Base-by-base conservation (phyloP, 64 coral and sea anemone species). In the Montipora foliosa region DNA sequence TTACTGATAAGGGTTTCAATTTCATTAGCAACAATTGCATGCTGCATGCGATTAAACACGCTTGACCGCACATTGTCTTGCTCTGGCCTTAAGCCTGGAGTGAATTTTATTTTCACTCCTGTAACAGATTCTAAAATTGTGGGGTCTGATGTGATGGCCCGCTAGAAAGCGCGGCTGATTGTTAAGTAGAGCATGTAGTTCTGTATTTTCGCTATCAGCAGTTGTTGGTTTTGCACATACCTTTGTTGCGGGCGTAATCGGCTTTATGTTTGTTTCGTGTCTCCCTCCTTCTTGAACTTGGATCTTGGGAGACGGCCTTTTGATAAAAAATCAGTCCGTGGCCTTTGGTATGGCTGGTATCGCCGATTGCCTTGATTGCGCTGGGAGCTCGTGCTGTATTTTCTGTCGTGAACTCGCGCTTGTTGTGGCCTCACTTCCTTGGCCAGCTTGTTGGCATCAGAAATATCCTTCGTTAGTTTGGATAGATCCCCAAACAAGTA, bases 401-500 rank as follows among this genome's bases (percentile, higher is more conserved):
- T 24, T 24, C 24, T 24, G 75, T 15, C 50, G 45, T 10, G 75
- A 77, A 13, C 82, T 29, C 37, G 82, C 64, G 70, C 50, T 49
- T 67, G 44, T 24, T 49, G 86, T 76, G 45, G 86, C 64, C 68
- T 73, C 11, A 89, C 87, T 62, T 67, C 71, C 77, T 64, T 91
- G 4, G 89, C 70, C 49, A 91, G 47, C 29, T 92, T 24, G 24
- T 24, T 24, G 24, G 24, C 24, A 24, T 24, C 24, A 24, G 24
- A 24, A 24, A 24, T 24, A 60, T 92, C 90, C 82, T 92, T 92
- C 7, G 80, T 84, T 47, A 83, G 57, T 78, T 92, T 92, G 20
- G 79, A 92, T 62, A 92, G 47, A 61, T 92, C 90, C 14, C 69
- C 90, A 92, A 92, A 92, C n/a, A 55, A 52, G 24, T 24, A 24